Percentiles rank a stretch among this genome's conserved stretches.
phyloP scores from a whole-genome alignment of 2,797 vertebrate species.

The Chelidonichthys spinosus region DNA sequence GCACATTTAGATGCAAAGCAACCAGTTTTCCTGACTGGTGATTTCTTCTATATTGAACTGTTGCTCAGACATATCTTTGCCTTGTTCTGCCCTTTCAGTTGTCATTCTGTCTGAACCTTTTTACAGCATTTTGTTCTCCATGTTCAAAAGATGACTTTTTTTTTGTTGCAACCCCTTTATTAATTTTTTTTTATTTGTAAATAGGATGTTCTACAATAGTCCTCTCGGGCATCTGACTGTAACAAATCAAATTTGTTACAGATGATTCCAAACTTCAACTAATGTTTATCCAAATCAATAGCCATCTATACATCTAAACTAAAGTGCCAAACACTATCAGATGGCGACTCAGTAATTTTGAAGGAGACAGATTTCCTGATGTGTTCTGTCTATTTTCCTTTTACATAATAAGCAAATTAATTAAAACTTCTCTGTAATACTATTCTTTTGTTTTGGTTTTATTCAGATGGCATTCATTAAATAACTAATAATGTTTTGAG shows the following conservation, averaged over 20 bases:
- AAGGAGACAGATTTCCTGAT: neutral
- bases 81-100: neutral
- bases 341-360: neutral
- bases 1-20: neutral
- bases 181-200: neutral
- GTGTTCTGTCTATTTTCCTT: neutral
- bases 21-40: neutral
- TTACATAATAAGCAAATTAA: neutral
- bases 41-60: neutral
- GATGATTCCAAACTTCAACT: too few relatives aligned
- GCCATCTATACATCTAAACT: neutral
- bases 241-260: too few relatives aligned
- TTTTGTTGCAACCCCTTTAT: neutral
- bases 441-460: neutral
- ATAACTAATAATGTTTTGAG: neutral
- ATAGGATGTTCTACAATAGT: neutral
- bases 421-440: neutral
- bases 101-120: neutral
- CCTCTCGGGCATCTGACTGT: neutral
- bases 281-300: too few relatives aligned
- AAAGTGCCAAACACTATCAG: neutral
- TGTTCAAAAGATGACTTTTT: too few relatives aligned
- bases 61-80: neutral
- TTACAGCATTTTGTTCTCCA: too few relatives aligned
- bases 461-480: neutral